These are phyloP conservation scores for Pollenia angustigena DNA, from an alignment of 2,888 invertebrate genomes.

Conservation along the genomic window DNA sequence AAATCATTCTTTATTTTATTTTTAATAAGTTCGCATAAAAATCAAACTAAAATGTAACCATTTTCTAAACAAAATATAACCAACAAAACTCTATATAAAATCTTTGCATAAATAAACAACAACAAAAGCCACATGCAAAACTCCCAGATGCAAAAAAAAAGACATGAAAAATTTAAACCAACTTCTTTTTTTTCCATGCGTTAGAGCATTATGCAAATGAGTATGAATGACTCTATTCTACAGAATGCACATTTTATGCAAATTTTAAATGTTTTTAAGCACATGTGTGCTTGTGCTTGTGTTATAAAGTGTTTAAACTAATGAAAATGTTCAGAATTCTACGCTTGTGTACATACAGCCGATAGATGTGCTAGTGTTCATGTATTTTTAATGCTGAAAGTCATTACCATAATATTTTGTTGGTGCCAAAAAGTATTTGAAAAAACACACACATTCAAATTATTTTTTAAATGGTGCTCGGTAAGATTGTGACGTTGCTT, in stretches of 20 bases:
- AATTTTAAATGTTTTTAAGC: conserved; percentile 33
- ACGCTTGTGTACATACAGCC: conserved; percentile 21
- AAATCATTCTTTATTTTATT: not conserved
- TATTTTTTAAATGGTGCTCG: conserved; percentile 2
- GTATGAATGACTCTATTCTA: conserved; percentile 11
- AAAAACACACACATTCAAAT: not conserved
- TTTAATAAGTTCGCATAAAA: not conserved
- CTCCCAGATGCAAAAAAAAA: conserved; percentile 17
- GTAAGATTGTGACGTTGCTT: not conserved
- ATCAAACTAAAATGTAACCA: conserved; percentile 9
- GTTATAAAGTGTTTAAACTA: conserved; percentile 60
- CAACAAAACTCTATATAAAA: not conserved
- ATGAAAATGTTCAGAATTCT: conserved; percentile 55
- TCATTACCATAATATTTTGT: conserved; percentile 61
- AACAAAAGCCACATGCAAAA: not conserved
- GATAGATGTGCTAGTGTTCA: conserved; percentile 31
- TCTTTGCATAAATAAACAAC: conserved; percentile 10
- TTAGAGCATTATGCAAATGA: conserved; percentile 24
- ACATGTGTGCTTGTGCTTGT: not conserved
- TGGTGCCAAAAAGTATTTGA: not conserved
- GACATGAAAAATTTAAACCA: conserved; percentile 1
- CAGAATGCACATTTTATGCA: conserved; percentile 57
- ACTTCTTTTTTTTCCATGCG: not conserved
- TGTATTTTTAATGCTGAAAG: conserved; percentile 59
- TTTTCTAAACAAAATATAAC: not conserved